These are phyloP conservation scores for Myiozetetes cayanensis DNA, from an alignment of 2,113 vertebrate genomes.

Conservation along the genomic window DNA sequence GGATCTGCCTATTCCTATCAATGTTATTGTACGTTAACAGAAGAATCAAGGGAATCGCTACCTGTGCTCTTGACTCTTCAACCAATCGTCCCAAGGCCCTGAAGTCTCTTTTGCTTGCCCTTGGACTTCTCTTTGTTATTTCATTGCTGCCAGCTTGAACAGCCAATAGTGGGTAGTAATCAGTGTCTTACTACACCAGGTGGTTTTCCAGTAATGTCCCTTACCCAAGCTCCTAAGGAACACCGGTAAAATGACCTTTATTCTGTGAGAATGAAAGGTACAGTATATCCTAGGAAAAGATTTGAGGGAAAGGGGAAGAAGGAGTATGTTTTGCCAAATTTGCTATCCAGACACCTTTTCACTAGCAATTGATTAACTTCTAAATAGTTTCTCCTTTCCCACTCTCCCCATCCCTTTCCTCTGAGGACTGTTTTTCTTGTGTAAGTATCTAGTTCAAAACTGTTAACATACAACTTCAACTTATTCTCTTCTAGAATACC, in stretches of 20 bases:
- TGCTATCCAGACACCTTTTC: neutral
- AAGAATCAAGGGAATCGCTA: neutral
- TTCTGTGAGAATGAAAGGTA: neutral
- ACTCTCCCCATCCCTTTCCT: neutral
- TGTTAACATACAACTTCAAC: neutral
- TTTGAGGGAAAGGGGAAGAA: neutral
- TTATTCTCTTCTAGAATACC: neutral
- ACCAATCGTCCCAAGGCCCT: neutral
- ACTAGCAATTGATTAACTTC: neutral
- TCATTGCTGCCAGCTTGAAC: neutral
- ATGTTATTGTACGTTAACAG: neutral
- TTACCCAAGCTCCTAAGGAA: neutral
- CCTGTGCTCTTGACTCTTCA: neutral
- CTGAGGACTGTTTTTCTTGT: neutral
- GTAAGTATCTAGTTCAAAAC: neutral
- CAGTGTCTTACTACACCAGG: neutral
- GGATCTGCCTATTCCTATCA: neutral
- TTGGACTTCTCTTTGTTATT: neutral
- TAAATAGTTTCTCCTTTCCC: neutral
- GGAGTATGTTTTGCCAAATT: neutral
- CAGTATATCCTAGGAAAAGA: neutral
- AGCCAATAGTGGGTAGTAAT: neutral
- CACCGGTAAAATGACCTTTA: neutral
- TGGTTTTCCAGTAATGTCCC: neutral
- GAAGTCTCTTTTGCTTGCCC: neutral